Percentiles rank a stretch among this genome's conserved stretches.
Evolutionary conservation across 1,140 invertebrate genomes (phyloP).

Genomic region (Leptopilina clavipes): DNA sequence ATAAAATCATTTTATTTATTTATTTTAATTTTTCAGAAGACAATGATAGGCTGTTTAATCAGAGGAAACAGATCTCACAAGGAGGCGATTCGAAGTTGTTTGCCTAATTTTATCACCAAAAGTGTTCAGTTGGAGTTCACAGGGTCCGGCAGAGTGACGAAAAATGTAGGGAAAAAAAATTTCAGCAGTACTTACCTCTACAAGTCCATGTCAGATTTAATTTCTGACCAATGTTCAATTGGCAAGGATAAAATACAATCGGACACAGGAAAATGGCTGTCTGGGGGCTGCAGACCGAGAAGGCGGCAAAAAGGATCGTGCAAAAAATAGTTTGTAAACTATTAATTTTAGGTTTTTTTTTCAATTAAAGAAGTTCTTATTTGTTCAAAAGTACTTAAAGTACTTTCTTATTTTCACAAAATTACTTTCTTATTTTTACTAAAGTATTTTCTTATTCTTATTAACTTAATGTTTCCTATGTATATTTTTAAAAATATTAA

Average conservation of each 20-base stretch:
- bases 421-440: too few species aligned
- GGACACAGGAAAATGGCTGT: background rate
- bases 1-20: too few species aligned
- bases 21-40: background rate
- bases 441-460: too few species aligned
- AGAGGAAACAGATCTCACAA: background rate
- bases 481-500: too few species aligned
- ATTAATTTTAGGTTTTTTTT: too few species aligned
- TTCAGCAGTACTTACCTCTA: background rate
- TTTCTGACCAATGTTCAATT: too few species aligned
- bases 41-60: background rate
- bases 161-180: background rate
- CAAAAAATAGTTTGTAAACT: too few species aligned
- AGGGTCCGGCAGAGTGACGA: background rate
- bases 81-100: background rate
- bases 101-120: background rate
- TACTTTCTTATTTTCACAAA: too few species aligned
- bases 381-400: too few species aligned
- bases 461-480: too few species aligned
- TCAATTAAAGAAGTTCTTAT: too few species aligned
- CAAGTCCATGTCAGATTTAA: background rate
- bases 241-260: too few species aligned
- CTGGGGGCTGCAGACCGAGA: background rate
- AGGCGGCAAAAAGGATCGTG: background rate
- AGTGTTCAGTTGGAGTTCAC: background rate